Percentiles rank a stretch among this genome's conserved stretches.
Conservation (phyloP, 2,888 invertebrate species). For the Camptogramma bilineatum region DNA sequence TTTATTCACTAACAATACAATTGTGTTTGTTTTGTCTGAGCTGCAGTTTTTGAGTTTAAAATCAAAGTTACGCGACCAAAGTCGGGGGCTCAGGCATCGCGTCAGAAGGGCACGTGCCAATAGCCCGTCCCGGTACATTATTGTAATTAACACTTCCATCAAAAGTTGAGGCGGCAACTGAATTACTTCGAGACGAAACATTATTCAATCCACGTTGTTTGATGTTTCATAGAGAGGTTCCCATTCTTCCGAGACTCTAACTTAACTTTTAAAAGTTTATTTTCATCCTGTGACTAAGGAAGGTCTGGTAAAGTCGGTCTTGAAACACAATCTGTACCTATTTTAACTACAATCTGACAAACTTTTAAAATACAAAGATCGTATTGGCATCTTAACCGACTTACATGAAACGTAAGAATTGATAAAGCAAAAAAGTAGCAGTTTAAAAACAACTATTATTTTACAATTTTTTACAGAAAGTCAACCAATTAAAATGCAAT, state of each 20-base stretch:
- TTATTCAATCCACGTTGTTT: constrained; percentile 28
- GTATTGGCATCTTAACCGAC: too few relatives aligned
- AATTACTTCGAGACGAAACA: constrained; percentile 22
- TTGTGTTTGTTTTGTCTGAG: too few relatives aligned
- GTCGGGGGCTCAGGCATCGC: neutral
- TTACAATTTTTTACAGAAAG: too few relatives aligned
- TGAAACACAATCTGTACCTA: neutral
- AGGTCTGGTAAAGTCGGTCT: neutral
- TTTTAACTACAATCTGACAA: neutral
- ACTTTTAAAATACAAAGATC: neutral
- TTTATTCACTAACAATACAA: too few relatives aligned
- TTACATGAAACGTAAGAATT: too few relatives aligned
- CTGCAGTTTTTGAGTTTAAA: neutral
- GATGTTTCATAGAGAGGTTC: constrained; percentile 16
- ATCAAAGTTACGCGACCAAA: constrained; percentile 2
- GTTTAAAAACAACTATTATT: too few relatives aligned
- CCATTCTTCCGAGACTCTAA: constrained; percentile 1
- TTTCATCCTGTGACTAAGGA: neutral
- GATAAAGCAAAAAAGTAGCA: too few relatives aligned
- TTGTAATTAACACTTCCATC: constrained; percentile 27
- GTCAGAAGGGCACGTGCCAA: constrained; percentile 21
- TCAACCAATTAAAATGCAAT: too few relatives aligned
- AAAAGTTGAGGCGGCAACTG: constrained; percentile 22
- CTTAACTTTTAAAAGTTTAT: constrained; percentile 2
- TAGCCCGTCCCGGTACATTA: constrained; percentile 23